phyloP scores from a whole-genome alignment of 2,888 invertebrate species.

The Micoletzkya japonica region DNA sequence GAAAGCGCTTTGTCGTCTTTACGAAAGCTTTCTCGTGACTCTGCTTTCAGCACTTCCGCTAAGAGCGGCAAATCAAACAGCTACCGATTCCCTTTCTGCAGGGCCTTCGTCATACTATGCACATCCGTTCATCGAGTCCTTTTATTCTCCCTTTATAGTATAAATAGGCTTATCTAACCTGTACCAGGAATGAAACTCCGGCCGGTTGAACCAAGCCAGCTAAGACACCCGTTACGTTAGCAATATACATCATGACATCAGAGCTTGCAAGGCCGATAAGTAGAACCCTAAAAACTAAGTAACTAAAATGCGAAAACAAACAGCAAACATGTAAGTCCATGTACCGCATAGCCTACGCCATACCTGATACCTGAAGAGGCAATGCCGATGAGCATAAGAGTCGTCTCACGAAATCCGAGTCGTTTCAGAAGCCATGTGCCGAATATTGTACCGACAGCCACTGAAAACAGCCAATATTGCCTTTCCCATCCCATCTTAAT shows the following conservation, averaged over 20 bases:
- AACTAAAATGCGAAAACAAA: no score
- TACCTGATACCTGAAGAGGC: slow-evolving; percentile 37
- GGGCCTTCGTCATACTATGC: neutral
- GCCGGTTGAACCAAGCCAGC: slow-evolving; percentile 47
- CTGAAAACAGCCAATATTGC: slow-evolving; percentile 30
- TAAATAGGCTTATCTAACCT: no score
- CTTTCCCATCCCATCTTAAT: neutral
- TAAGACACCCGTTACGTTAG: slow-evolving; percentile 42
- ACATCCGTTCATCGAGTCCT: neutral
- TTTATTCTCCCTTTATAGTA: neutral
- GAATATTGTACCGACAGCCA: slow-evolving; percentile 43
- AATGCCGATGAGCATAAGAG: slow-evolving; percentile 46
- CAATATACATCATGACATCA: slow-evolving; percentile 44
- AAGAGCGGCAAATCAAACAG: no score
- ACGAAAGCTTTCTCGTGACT: no score
- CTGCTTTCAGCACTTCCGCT: no score
- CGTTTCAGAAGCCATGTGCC: slow-evolving; percentile 40
- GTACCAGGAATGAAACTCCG: slow-evolving; percentile 42
- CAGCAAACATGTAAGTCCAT: no score
- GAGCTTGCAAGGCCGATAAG: slow-evolving; percentile 19
- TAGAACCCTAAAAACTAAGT: neutral
- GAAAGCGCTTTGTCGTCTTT: no score
- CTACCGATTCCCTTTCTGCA: no score
- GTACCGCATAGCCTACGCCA: slow-evolving; percentile 28
- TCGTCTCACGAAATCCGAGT: slow-evolving; percentile 43